Base-by-base conservation (phyloP, 2,113 vertebrate genomes). In the Xenopus borealis region DNA sequence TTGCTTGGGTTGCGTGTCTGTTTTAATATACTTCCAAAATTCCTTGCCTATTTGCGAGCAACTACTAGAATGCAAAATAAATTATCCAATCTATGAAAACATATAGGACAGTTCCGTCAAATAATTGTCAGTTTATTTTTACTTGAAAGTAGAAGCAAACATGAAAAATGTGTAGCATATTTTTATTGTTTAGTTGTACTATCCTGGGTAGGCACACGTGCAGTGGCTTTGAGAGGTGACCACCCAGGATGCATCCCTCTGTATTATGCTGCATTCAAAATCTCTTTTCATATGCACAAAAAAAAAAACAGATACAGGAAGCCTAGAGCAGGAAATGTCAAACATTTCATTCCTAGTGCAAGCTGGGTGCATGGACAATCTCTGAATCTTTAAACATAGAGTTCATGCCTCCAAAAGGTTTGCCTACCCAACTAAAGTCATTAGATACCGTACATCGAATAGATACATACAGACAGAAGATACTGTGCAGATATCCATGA, bases 291-390 rank as follows among this genome's bases (percentile, higher is more conserved):
- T 66, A 66, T 74, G 62, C 72, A 74, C 62, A 53, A 74, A 66
- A 40, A 74, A 74, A 74, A 40, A 74, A 74, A 74, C 63, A 74
- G 72, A 73, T 73, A 73, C 62, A 73, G 72, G 71, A 73, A 73
- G 50, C 52, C 30, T 14, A 45, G 72, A 73, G 50, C 72, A 73
- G 62, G 63, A 74, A 74, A 74, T 59, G 72, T 74, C 62, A 74
- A 66, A 74, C 72, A 59, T 66, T 74, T 59, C 72, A 74, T 66
- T n/a, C 17, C 47, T 44, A 27, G 52, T 30, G 72, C 71, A 47
- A 64, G 46, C 52, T 72, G 71, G 62, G 61, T 40, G 71, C 52
- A 46, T 53, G 71, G 71, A 47, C 23, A 46, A 46, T 72, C n/a
- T 52, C 58, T 64, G 71, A 14, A 46, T 61, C 47, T 72, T 72